phyloP scores from a whole-genome alignment of 1,140 invertebrate species.

The Ceratosolen fusciceps region DNA sequence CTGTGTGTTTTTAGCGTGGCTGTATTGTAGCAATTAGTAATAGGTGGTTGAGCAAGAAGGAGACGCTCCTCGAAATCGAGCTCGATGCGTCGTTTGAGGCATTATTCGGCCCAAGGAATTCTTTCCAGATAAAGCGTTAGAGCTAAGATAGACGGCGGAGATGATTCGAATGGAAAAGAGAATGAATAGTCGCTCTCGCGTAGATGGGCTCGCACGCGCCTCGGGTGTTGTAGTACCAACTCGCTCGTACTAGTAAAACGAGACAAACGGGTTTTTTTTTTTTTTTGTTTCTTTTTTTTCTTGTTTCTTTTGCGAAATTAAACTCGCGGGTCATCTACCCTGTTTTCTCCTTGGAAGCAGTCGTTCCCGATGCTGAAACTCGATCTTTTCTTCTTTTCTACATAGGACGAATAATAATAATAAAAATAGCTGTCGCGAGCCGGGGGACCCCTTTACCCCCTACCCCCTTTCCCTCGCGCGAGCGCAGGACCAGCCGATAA shows the following conservation, averaged over 20 bases:
- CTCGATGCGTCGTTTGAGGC: too few relatives aligned
- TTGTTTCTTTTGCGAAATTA: conserved; percentile 48
- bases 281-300: too few relatives aligned
- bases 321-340: conserved; percentile 55
- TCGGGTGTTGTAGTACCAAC: conserved; percentile 46
- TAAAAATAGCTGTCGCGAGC: background rate
- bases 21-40: too few relatives aligned
- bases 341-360: conserved; percentile 51
- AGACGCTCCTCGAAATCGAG: too few relatives aligned
- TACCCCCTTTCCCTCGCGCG: too few relatives aligned
- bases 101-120: too few relatives aligned
- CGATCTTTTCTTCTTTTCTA: conserved; percentile 27
- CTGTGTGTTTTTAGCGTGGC: too few relatives aligned
- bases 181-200: conserved; percentile 14
- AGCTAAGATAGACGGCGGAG: too few relatives aligned
- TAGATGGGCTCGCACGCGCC: background rate
- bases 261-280: conserved; percentile 56
- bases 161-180: conserved; percentile 9
- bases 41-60: too few relatives aligned
- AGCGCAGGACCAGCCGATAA: background rate
- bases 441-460: too few relatives aligned
- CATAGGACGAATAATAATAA: background rate
- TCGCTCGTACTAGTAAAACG: conserved; percentile 53
- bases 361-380: conserved; percentile 27
- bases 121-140: too few relatives aligned